These are phyloP conservation scores for Trachelus tabidus DNA, from an alignment of 2,888 invertebrate species.

Conservation along the genomic window DNA sequence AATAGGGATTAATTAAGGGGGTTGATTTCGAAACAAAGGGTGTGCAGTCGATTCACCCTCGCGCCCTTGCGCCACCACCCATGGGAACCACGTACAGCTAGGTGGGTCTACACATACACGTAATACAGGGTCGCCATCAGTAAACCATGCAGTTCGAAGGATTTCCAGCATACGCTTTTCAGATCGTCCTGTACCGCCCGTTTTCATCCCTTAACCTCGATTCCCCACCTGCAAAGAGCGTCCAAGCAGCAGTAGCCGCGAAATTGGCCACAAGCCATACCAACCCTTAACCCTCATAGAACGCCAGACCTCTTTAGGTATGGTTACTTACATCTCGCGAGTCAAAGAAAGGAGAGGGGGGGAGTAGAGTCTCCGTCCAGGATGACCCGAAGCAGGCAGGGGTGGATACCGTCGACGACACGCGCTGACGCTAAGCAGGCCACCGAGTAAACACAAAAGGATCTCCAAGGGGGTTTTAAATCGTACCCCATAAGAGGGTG, in stretches of 20 bases:
- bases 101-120: too few relatives aligned
- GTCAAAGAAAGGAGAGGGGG: neutral
- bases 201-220: neutral
- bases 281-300: neutral
- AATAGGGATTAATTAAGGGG: constrained; percentile 58
- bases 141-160: neutral
- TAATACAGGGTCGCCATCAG: neutral
- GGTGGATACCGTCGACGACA: neutral
- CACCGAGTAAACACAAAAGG: neutral
- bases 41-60: constrained; percentile 13
- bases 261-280: neutral
- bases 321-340: neutral
- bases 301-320: neutral
- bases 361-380: too few relatives aligned
- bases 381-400: neutral
- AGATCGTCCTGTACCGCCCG: neutral
- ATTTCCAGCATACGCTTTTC: neutral
- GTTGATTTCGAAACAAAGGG: constrained; percentile 45
- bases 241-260: neutral
- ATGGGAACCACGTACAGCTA: neutral
- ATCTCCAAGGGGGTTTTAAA: neutral
- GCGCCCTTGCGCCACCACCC: neutral
- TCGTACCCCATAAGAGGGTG: neutral
- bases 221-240: neutral
- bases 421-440: neutral